Base-by-base conservation (phyloP, 2,113 vertebrate genomes). In the Sapayoa aenigma region DNA sequence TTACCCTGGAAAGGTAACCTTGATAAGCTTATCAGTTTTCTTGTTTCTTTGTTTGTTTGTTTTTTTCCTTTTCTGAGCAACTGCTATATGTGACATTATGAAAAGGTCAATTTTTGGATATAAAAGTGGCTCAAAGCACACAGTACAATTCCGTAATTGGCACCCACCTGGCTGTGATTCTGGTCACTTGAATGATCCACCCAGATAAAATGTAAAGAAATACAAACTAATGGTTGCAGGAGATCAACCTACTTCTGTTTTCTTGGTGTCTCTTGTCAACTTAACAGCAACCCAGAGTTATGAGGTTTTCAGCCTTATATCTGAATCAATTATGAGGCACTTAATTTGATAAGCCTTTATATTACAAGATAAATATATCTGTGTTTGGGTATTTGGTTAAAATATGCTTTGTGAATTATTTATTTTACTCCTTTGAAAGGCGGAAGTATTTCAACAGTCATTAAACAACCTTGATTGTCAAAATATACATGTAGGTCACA, bases 401-500 rank as follows among this genome's bases (percentile, higher is more conserved):
- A 89, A 69, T 73, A 60, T 16, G 22, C 63, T 65, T 91, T 80
- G 42, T 33, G 8, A 94, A 76, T 94, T 95, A 83, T 90, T 94
- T 89, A 72, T 91, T 79, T 94, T 80, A 83, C 33, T 17, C 24
- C 62, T 24, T 56, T 77, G 65, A 90, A 94, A 95, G 85, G 46
- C n/a, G 85, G 58, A 92, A 89, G 6, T 18, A 72, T 89, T 93
- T 83, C n/a, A 62, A 82, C 33, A 67, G 47, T 60, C 63, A 84
- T 15, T 27, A 73, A 83, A 71, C 21, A 75, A 41, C 15, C 37
- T 65, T 49, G 62, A 78, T 60, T 92, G 66, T 65, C 55, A 92
- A 93, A 93, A 86, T 67, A 85, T 49, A 81, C 21, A 78, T 60
- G 73, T 87, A 77, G 52, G 59, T 83, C 79, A 81, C 78, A 91